phyloP scores from a whole-genome alignment of 2,113 vertebrate species.

The Dinomys branickii region DNA sequence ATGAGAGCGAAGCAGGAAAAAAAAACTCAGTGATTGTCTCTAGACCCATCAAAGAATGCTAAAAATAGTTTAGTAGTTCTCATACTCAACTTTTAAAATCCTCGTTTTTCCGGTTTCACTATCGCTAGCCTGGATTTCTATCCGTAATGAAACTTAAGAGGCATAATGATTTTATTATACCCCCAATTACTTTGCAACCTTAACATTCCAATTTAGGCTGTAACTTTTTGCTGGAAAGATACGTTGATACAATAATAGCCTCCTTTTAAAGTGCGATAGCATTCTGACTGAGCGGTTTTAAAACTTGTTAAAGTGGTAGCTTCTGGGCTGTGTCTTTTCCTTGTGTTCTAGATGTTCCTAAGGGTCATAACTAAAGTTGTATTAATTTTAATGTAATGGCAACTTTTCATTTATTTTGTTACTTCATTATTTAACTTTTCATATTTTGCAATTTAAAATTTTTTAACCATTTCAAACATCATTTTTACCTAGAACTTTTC shows the following conservation, averaged over 20 bases:
- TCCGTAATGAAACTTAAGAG: not conserved
- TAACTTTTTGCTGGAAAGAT: slow-evolving; percentile 45
- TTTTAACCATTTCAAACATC: not conserved
- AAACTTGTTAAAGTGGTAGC: not conserved
- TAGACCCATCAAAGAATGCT: not conserved
- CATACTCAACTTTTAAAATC: not conserved
- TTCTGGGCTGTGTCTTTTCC: not conserved
- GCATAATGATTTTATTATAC: not conserved
- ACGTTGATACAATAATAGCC: not conserved
- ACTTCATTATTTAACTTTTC: slow-evolving; percentile 51
- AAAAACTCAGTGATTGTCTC: not conserved
- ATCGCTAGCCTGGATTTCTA: slow-evolving; percentile 23
- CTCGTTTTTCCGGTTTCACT: slow-evolving; percentile 32
- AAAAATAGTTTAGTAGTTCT: slow-evolving; percentile 23
- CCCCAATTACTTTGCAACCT: not conserved
- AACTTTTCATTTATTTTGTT: slow-evolving; percentile 46
- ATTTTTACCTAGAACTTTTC: not conserved
- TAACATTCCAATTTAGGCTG: not conserved
- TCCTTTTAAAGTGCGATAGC: not conserved
- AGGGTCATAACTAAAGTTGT: not conserved
- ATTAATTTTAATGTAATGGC: not conserved
- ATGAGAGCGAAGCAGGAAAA: not conserved
- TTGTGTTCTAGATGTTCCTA: not conserved
- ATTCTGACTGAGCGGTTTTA: not conserved
- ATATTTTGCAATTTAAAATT: slow-evolving; percentile 19